Evolutionary conservation across 2,888 invertebrate species (phyloP), one percentile per base, ranked within the genome.

Genomic region (Drosophila seclusa): DNA sequence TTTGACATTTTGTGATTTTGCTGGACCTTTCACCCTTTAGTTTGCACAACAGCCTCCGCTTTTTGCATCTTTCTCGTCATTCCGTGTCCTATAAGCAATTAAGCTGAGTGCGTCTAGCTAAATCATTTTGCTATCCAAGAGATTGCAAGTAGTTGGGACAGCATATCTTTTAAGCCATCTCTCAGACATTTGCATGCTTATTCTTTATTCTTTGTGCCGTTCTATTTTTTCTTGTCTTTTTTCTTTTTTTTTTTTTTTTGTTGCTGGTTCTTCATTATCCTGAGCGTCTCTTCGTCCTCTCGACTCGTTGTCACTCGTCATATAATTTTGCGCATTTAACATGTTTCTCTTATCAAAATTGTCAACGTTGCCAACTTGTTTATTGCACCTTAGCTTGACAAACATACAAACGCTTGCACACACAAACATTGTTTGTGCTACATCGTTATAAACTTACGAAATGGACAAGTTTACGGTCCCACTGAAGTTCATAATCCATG

Each of bases 261-360:
- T 16, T 57, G 6, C 10, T 24, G 18, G 16, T 13, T 16, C 24
- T 16, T 45, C 24, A 24, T 24, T 16, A 8, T 24, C 45, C 24
- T 42, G 4, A 8, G 52, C 21, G n/a, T 13, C 40, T 8, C 7
- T 24, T 16, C 31, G 52, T 11, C 13, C 6, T n/a, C n/a, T 29
- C 38, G 18, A 1, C 61, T 62, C 29, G 34, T 36, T 24, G 62
- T 67, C 74, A 68, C 76, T 76, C 73, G 80, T 77, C 77, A 83
- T 54, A 27, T 38, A 27, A 83, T 78, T 82, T 83, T 61, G 58
- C 68, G 75, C 82, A 83, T 83, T 82, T 82, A 83, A 76, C 82
- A 78, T 82, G 73, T 78, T 82, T 78, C 70, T 78, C 79, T 62
- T 82, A 78, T 81, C 81, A 83, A 83, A 81, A 83, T 78, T 82